A percentile compares a stretch with the other conserved stretches of the same genome.
phyloP scores from a whole-genome alignment of 2,113 vertebrate genomes.

The Lethenteron camtschaticum region DNA sequence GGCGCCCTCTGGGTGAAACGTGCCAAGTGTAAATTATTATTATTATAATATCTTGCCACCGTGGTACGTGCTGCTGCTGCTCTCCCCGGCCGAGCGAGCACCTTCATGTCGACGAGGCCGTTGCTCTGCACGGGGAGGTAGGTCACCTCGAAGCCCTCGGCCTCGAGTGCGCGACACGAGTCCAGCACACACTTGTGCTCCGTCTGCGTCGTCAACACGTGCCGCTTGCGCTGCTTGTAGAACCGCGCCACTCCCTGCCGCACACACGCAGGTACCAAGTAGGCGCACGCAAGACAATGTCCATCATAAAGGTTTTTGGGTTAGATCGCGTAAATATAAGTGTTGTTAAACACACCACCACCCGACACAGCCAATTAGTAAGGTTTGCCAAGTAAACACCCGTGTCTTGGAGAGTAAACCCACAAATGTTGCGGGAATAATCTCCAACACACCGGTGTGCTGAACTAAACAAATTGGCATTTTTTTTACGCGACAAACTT shows the following conservation, averaged over 20 bases:
- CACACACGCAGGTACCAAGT: too few species aligned
- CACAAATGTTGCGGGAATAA: not conserved
- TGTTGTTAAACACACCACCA: not conserved
- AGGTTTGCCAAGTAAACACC: not conserved
- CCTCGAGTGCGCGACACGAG: constrained; percentile 65
- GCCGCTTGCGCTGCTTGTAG: constrained; percentile 61
- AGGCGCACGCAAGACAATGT: not conserved
- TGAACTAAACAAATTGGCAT: too few species aligned
- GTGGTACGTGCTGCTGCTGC: too few species aligned
- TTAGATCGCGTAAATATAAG: not conserved
- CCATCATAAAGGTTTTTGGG: not conserved
- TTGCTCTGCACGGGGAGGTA: constrained; percentile 70
- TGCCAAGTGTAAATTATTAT: too few species aligned
- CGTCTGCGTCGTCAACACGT: constrained; percentile 74
- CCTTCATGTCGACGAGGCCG: constrained; percentile 65
- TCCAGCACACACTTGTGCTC: constrained; percentile 94
- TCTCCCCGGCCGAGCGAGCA: constrained; percentile 11
- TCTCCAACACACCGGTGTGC: not conserved
- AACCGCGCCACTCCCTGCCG: constrained; percentile 74
- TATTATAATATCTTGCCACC: too few species aligned
- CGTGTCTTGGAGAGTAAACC: not conserved
- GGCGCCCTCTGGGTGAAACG: too few species aligned
- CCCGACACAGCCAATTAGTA: not conserved
- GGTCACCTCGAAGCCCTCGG: constrained; percentile 60
- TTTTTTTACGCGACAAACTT: too few species aligned